Evolutionary conservation across 2,113 vertebrate species (phyloP), one percentile per base, ranked within the genome.

Genomic region (Odocoileus virginianus): DNA sequence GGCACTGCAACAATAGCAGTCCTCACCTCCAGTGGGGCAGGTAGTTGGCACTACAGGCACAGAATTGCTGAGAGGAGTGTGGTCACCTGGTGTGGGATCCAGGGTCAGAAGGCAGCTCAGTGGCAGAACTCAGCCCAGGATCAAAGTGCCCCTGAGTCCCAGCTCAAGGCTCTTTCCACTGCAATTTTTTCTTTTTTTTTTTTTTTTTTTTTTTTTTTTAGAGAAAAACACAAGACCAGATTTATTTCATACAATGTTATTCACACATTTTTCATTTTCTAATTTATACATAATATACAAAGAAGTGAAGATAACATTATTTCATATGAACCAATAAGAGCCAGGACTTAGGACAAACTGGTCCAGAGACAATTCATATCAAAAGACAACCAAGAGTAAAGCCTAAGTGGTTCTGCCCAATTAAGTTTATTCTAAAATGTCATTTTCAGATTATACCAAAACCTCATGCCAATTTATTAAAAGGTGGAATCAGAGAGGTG

Each of bases 281-380:
- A 99, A 98, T 99, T 99, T 99, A 98, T 99, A 99, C 99, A 99
- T 98, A 99, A 99, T 99, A 98, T 99, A 99, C 99, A 99, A 98
- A 97, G 97, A 94, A 25, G 97, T 99, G 98, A 99, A 99, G 97
- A 98, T 98, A 99, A 99, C 99, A 99, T 99, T 98, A 98, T 98
- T 99, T 98, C 98, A 95, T 99, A 98, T 71, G 98, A 99, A 98
- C 98, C 98, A 98, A 97, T 98, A 98, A 98, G 98, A 99, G 98
- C 98, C 98, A 98, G 98, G 98, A 97, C 98, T 98, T 98, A 92
- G 47, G n/a, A 97, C 97, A 98, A 98, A 98, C 98, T 98, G 99
- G 98, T 98, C 98, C 98, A 96, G 98, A 98, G 98, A 98, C 98
- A 98, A 98, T 98, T 98, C 97, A 91, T 95, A 98, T 96, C 96